Conservation (phyloP, 1,140 invertebrate genomes). For the Orius laevigatus region DNA sequence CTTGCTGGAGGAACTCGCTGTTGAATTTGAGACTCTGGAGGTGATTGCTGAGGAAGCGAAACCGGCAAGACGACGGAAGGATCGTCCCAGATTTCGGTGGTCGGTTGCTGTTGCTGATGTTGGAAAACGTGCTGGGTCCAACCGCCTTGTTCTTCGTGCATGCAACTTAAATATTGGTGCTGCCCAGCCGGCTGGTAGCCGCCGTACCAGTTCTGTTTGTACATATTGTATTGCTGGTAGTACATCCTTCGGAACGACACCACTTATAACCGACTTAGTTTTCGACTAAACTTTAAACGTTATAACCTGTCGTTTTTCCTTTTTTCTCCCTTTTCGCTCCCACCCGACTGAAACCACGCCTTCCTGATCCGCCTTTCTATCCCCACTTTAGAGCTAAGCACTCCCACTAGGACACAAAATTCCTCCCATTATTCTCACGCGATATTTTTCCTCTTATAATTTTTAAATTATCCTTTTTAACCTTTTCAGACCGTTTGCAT, state of each 20-base stretch:
- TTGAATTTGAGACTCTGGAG: conserved; percentile 6
- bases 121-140: conserved; percentile 6
- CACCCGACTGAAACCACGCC: too few relatives aligned
- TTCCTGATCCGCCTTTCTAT: too few relatives aligned
- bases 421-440: too few relatives aligned
- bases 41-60: conserved; percentile 1
- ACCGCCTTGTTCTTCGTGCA: conserved; percentile 18
- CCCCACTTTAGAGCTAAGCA: too few relatives aligned
- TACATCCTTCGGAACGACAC: conserved; percentile 7
- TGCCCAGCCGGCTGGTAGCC: conserved; percentile 11
- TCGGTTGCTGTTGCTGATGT: conserved; percentile 11
- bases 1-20: conserved; percentile 42
- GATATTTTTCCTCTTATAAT: too few relatives aligned
- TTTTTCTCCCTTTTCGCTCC: too few relatives aligned
- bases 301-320: too few relatives aligned
- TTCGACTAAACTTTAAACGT: too few relatives aligned
- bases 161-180: conserved; percentile 19
- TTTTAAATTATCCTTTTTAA: too few relatives aligned
- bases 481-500: too few relatives aligned
- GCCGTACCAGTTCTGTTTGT: conserved; percentile 8
- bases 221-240: conserved; percentile 14
- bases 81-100: background rate
- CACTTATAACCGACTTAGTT: too few relatives aligned
- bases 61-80: conserved; percentile 3
- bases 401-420: too few relatives aligned